Percentiles rank a stretch among this genome's conserved stretches.
These are phyloP conservation scores for Ammodytes dubius DNA, from an alignment of 2,113 vertebrate genomes.

Conservation along the genomic window DNA sequence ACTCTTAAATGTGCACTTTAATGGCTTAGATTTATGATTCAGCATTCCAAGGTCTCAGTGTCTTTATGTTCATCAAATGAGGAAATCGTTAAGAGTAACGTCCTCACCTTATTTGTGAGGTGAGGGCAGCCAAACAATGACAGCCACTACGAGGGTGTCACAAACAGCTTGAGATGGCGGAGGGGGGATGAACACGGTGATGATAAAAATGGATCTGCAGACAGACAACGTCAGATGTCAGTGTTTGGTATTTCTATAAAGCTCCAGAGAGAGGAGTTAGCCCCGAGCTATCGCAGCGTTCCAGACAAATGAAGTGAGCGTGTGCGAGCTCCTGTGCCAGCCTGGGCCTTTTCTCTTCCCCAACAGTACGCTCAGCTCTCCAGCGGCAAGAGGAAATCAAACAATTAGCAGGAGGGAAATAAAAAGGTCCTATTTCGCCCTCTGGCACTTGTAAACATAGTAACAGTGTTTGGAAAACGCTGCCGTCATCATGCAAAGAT, in stretches of 20 bases:
- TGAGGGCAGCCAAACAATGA: constrained; percentile 57
- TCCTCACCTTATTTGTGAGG: constrained; percentile 51
- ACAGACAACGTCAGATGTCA: constrained; percentile 80
- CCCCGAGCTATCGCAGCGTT: constrained; percentile 78
- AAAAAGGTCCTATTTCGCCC: constrained; percentile 81
- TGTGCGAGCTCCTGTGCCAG: constrained; percentile 63
- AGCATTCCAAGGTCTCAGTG: constrained; percentile 15
- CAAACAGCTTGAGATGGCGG: constrained; percentile 64
- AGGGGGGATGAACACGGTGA: constrained; percentile 2
- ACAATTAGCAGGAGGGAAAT: constrained; percentile 88
- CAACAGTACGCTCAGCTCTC: constrained; percentile 72
- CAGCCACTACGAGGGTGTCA: constrained; percentile 53
- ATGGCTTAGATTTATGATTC: constrained; percentile 48
- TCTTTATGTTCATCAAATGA: constrained; percentile 25
- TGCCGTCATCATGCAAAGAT: constrained; percentile 70
- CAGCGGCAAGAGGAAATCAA: constrained; percentile 85
- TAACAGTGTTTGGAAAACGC: constrained; percentile 74
- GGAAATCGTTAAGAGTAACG: constrained; percentile 11
- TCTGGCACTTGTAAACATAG: constrained; percentile 80
- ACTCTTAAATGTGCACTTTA: constrained; percentile 18
- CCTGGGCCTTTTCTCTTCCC: constrained; percentile 68
- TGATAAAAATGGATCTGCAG: constrained; percentile 61
- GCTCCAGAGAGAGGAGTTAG: constrained; percentile 81
- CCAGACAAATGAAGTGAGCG: constrained; percentile 78
- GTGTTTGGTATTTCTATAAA: constrained; percentile 84